phyloP scores from a whole-genome alignment of 2,113 vertebrate species.

The Dipodomys spectabilis region DNA sequence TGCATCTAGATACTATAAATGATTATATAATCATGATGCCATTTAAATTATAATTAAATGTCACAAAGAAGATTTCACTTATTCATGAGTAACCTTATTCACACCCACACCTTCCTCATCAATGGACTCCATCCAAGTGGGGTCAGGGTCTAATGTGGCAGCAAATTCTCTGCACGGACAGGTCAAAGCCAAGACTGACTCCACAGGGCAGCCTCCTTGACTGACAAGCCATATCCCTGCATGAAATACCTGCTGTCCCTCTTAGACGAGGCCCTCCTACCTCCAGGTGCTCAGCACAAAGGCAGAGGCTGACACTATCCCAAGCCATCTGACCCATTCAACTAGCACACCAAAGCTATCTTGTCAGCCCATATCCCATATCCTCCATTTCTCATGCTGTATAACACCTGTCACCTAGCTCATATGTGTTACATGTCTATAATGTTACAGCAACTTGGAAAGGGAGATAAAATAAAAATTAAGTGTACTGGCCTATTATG shows the following conservation, averaged over 20 bases:
- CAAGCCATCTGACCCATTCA: background rate
- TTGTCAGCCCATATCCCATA: background rate
- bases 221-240: background rate
- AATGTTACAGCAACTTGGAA: background rate
- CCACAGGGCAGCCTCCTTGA: background rate
- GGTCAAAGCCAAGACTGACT: conserved; percentile 21
- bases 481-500: background rate
- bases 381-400: background rate
- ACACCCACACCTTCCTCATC: conserved; percentile 11
- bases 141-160: conserved; percentile 26
- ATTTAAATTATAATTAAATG: conserved; percentile 51
- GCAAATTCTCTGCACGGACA: background rate
- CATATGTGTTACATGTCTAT: background rate
- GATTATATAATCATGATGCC: conserved; percentile 11
- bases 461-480: background rate
- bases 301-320: background rate
- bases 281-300: background rate
- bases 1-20: conserved; percentile 29
- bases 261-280: background rate
- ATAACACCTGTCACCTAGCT: background rate
- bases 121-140: background rate
- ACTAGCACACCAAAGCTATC: background rate
- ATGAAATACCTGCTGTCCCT: background rate
- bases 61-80: conserved; percentile 49
- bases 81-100: conserved; percentile 38